Conservation (phyloP, 2,888 invertebrate genomes). For the Cerastis leucographa region DNA sequence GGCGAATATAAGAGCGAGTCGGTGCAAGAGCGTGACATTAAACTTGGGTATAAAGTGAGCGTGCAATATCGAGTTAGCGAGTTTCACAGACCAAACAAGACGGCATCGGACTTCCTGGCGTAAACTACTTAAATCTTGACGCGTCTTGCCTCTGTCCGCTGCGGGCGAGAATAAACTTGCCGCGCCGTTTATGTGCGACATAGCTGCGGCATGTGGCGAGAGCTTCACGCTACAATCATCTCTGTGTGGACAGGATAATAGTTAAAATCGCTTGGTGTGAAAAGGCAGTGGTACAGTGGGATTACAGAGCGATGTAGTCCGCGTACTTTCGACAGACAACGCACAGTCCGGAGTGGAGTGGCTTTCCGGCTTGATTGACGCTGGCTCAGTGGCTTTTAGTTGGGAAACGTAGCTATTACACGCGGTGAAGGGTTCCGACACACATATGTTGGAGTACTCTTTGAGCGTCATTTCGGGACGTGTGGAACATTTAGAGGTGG, state of each 20-base stretch:
- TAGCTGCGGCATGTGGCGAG: conserved; percentile 50
- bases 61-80: conserved; percentile 88
- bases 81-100: conserved; percentile 83
- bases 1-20: conserved; percentile 74
- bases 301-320: conserved; percentile 69
- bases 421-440: conserved; percentile 59
- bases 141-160: conserved; percentile 74
- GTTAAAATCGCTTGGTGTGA: conserved; percentile 61
- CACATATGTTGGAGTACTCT: conserved; percentile 59
- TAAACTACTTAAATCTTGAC: conserved; percentile 89
- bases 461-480: conserved; percentile 62
- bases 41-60: conserved; percentile 87
- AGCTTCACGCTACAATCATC: conserved; percentile 65
- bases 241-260: conserved; percentile 60
- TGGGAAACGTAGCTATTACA: conserved; percentile 67
- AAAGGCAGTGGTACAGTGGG: conserved; percentile 50
- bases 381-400: conserved; percentile 75
- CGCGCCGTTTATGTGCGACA: conserved; percentile 60
- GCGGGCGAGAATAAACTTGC: conserved; percentile 74
- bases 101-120: conserved; percentile 81
- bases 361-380: conserved; percentile 80
- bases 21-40: conserved; percentile 81
- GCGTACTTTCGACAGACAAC: conserved; percentile 71
- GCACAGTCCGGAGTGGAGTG: conserved; percentile 69
- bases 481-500: conserved; percentile 53